Conservation (phyloP, 1,140 invertebrate species). For the Zaprionus inermis region DNA sequence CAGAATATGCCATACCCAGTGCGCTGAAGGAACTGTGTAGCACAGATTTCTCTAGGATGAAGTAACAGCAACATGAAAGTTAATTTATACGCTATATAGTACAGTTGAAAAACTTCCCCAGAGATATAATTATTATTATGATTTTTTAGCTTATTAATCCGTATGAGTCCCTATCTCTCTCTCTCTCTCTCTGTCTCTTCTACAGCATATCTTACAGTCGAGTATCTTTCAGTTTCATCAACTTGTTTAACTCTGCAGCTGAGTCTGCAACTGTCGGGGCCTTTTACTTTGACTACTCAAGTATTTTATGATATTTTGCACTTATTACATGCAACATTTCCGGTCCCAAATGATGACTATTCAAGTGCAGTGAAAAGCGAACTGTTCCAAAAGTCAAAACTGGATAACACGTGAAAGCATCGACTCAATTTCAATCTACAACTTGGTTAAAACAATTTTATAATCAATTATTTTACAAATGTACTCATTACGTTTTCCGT, state of each 20-base stretch:
- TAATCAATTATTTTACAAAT: not conserved
- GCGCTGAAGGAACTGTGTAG: not conserved
- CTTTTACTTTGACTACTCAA: conserved; percentile 12
- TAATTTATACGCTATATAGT: too few species aligned
- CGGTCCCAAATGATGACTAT: not conserved
- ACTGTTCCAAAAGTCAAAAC: not conserved
- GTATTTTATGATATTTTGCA: conserved; percentile 27
- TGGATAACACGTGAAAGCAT: not conserved
- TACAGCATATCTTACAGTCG: not conserved
- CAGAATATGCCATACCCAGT: not conserved
- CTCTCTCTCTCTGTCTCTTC: not conserved
- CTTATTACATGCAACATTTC: conserved; percentile 3
- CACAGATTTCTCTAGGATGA: not conserved
- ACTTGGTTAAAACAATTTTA: not conserved
- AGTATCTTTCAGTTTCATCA: not conserved
- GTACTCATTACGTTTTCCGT: not conserved
- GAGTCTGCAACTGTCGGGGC: not conserved
- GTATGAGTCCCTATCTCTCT: too few species aligned
- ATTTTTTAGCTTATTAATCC: too few species aligned
- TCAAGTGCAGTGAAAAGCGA: not conserved
- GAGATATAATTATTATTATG: too few species aligned
- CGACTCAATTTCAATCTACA: not conserved
- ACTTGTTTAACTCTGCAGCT: not conserved
- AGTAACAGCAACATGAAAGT: not conserved
- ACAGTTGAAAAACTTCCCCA: too few species aligned